Base-by-base conservation (phyloP, 2,797 vertebrate species). In the Eurystomus glaucurus region DNA sequence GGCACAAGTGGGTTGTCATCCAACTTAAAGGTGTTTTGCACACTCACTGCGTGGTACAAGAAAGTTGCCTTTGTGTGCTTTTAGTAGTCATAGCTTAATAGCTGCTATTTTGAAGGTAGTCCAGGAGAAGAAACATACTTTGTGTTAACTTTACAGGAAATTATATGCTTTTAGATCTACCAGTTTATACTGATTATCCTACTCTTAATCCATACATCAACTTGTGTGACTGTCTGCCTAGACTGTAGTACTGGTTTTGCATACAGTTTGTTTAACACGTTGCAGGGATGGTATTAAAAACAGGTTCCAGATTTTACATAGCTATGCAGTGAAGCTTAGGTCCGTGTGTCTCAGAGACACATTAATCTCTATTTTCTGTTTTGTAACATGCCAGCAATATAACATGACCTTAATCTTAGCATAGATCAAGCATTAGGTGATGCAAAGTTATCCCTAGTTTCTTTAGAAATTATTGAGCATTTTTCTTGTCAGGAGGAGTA, bases 231-330 rank as follows among this genome's bases (percentile, higher is more conserved):
- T 82, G 66, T 80, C 82, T 92, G 50, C 54, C 76, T 41, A 23
- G 71, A 33, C 51, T 79, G 68, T 28, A 64, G 33, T 46, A 81
- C 35, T 75, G 69, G 84, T 81, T 79, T 54, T 14, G 68, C 1
- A 1, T 61, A 88, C 26, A 55, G 65, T 31, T 6, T 51, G 39
- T 70, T 85, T 78, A 83, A 52, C 19, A 6, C 52, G 45, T 33
- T 65, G 54, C 62, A 76, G 52, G 71, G 45, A 57, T 75, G 64
- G 16, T 77, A 72, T 74, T 95, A 80, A 89, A 93, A 95, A 31
- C 3, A 83, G 26, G 50, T 82, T 60, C 35, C 31, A 70, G 43
- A 83, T 83, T 91, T 83, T 90, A 48, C 37, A 7, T 26, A 54
- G 69, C 76, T 83, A n/a, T 15, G 33, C 43, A 66, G 7, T 61